Conservation (phyloP, 2,113 vertebrate species). For the Daubentonia madagascariensis region DNA sequence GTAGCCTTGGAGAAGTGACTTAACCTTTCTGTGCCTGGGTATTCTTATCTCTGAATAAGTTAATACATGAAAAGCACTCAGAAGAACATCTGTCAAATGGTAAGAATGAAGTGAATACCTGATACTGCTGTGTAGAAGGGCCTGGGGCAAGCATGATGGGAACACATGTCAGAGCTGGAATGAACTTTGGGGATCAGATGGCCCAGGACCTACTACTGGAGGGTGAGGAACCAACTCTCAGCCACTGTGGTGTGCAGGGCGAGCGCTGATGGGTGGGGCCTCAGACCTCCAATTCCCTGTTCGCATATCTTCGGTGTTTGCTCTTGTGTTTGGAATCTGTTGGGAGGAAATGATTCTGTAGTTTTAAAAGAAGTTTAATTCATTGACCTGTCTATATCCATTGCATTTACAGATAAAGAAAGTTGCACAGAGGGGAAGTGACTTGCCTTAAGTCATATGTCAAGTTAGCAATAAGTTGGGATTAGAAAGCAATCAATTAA, state of each 20-base stretch:
- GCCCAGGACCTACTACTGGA: neutral
- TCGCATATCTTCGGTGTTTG: neutral
- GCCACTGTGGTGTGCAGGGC: neutral
- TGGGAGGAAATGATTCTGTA: neutral
- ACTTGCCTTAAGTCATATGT: neutral
- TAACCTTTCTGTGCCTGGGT: neutral
- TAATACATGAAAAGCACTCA: neutral
- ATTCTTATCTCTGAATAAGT: neutral
- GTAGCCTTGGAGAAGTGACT: neutral
- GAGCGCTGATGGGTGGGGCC: accelerated
- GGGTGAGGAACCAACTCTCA: neutral
- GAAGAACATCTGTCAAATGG: neutral
- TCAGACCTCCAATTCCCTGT: neutral
- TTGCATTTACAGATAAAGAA: neutral
- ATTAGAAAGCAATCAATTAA: neutral
- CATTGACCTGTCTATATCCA: neutral
- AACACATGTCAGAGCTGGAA: neutral
- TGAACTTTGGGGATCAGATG: too few species aligned
- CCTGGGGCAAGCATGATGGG: neutral
- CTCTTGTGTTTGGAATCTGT: neutral
- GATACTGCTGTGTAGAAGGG: neutral
- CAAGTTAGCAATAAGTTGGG: neutral
- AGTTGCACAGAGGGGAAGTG: neutral
- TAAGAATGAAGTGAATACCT: neutral
- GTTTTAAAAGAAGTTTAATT: neutral